phyloP scores from a whole-genome alignment of 2,113 vertebrate genomes.

The Coracopsis vasa region DNA sequence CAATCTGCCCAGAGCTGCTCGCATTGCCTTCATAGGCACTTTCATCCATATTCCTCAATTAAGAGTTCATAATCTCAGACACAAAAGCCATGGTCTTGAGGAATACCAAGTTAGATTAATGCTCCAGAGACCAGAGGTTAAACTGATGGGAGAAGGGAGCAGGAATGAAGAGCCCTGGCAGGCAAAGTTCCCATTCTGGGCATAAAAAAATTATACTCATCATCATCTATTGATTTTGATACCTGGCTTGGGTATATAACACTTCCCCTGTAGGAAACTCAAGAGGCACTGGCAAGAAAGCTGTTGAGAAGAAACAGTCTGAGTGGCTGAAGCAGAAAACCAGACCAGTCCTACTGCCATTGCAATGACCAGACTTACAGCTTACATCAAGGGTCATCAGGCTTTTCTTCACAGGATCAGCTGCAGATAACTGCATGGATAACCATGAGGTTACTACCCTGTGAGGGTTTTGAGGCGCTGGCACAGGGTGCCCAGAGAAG shows the following conservation, averaged over 20 bases:
- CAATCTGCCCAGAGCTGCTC: fast-evolving
- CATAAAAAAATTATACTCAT: background rate
- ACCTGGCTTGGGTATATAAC: background rate
- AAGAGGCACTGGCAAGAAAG: background rate
- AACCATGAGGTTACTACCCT: background rate
- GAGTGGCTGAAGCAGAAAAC: background rate
- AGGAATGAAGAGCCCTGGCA: background rate
- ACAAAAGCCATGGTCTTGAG: background rate
- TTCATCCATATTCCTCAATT: background rate
- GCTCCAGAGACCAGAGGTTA: background rate
- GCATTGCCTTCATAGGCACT: background rate
- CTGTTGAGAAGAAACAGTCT: background rate
- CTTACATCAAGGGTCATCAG: background rate
- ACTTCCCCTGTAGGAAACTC: background rate
- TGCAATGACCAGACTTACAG: background rate
- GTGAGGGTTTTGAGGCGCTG: background rate
- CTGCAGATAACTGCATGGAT: background rate
- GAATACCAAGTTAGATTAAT: background rate
- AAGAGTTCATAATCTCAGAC: background rate
- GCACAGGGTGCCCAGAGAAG: background rate
- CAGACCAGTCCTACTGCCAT: background rate
- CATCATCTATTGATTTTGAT: background rate
- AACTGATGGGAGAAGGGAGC: background rate
- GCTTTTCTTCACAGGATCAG: background rate
- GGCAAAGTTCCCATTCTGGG: background rate